Evolutionary conservation across 2,888 invertebrate genomes (phyloP).

Genomic region (Metopia argyrocephala): DNA sequence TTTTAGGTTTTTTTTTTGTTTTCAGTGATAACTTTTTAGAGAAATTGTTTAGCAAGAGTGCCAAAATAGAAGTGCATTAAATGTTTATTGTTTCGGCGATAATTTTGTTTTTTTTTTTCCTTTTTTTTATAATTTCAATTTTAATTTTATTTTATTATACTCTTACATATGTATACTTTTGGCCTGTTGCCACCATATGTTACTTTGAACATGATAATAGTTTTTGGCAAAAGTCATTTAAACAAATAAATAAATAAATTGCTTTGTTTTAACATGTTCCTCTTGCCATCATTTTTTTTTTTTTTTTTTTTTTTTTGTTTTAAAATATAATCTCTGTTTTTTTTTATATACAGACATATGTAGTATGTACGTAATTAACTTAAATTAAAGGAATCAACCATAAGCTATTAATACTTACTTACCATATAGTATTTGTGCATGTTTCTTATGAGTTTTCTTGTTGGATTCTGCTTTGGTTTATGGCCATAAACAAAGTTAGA

Average conservation of each 20-base stretch:
- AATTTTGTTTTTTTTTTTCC: not conserved
- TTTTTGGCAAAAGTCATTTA: constrained; percentile 55
- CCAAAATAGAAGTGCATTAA: constrained; percentile 62
- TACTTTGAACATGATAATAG: constrained; percentile 57
- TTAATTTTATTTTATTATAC: constrained; percentile 3
- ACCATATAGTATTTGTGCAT: constrained; percentile 33
- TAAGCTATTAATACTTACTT: constrained; percentile 41
- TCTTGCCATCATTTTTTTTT: not conserved
- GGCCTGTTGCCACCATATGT: constrained; percentile 63
- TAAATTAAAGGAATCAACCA: constrained; percentile 17
- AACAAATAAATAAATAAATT: constrained; percentile 37
- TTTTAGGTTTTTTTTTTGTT: not conserved
- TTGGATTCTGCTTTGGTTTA: constrained; percentile 25
- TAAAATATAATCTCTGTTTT: not conserved
- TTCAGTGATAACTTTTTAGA: constrained; percentile 9
- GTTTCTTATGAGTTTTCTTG: not conserved
- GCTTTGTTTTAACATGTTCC: not conserved
- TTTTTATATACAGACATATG: too few species aligned
- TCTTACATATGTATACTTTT: too few species aligned
- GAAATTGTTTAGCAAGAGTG: constrained; percentile 39
- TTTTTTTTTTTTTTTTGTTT: not conserved
- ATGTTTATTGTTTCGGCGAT: constrained; percentile 59
- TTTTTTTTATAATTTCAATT: constrained; percentile 46
- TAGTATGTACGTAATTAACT: too few species aligned
- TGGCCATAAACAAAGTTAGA: constrained; percentile 58